phyloP scores from a whole-genome alignment of 2,113 vertebrate genomes.

The Cepphus grylle region DNA sequence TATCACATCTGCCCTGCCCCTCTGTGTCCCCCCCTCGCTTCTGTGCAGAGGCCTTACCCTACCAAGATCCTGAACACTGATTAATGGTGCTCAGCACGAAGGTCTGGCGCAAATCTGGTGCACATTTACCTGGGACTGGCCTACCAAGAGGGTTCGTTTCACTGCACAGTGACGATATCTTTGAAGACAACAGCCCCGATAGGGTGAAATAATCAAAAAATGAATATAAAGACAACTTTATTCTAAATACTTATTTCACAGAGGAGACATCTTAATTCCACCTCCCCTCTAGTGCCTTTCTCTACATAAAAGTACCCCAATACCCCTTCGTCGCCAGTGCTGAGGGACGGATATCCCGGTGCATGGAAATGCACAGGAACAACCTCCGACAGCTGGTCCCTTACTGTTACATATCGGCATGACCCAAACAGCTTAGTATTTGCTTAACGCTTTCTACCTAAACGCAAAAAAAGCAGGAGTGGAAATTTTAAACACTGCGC shows the following conservation, averaged over 20 bases:
- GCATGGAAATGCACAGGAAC: neutral
- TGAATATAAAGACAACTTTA: neutral
- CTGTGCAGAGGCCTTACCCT: neutral
- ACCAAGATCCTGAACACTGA: neutral
- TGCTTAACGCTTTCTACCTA: neutral
- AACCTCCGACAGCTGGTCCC: neutral
- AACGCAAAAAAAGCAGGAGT: neutral
- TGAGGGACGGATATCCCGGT: neutral
- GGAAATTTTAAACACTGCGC: slow-evolving; percentile 43
- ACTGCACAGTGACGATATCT: neutral
- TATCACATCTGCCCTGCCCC: neutral
- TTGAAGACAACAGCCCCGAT: neutral
- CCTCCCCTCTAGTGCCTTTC: neutral
- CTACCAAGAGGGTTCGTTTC: neutral
- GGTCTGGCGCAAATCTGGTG: neutral
- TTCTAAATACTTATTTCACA: neutral
- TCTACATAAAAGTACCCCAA: neutral
- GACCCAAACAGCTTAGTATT: neutral
- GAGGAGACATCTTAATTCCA: neutral
- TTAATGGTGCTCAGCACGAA: neutral
- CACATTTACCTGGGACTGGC: neutral
- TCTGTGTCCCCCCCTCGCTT: neutral
- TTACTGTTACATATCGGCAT: neutral
- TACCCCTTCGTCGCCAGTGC: neutral
- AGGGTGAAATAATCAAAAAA: neutral